Conservation (phyloP, 2,888 invertebrate species). For the Caenorhabditis sp. region DNA sequence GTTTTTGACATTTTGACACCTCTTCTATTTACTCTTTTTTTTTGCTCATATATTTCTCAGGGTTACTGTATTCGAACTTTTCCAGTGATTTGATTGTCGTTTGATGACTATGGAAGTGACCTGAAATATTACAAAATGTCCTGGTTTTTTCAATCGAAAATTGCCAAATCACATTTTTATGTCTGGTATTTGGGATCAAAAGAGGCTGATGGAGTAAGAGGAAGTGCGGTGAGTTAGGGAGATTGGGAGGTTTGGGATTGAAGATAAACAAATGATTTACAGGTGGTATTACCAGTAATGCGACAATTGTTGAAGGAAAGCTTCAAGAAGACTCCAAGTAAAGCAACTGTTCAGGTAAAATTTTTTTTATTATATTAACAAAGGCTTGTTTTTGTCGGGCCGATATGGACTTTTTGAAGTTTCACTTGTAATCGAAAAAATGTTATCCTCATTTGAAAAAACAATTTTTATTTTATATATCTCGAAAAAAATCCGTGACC, state of each 20-base stretch:
- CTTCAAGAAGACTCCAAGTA: constrained; percentile 57
- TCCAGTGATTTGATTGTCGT: neutral
- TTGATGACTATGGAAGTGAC: constrained; percentile 6
- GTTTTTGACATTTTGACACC: constrained; percentile 40
- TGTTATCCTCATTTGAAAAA: too few species aligned
- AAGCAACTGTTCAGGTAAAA: constrained; percentile 70
- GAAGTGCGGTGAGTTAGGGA: constrained; percentile 77
- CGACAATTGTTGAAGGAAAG: constrained; percentile 59
- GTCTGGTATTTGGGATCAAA: constrained; percentile 86
- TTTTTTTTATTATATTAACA: constrained; percentile 1
- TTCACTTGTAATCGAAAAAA: too few species aligned
- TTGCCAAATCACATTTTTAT: constrained; percentile 74
- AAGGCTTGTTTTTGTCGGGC: neutral
- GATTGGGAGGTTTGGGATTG: too few species aligned
- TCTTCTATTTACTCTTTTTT: neutral
- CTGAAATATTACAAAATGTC: constrained; percentile 27
- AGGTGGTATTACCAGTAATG: constrained; percentile 65
- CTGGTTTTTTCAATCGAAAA: constrained; percentile 54
- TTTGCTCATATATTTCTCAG: neutral
- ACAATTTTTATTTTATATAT: too few species aligned
- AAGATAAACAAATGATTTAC: constrained; percentile 4
- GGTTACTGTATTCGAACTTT: neutral
- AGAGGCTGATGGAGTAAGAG: constrained; percentile 87
- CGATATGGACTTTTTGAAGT: too few species aligned
- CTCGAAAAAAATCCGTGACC: too few species aligned